These are phyloP conservation scores for Tenthredo mesomela DNA, from an alignment of 2,888 invertebrate species.

Conservation along the genomic window DNA sequence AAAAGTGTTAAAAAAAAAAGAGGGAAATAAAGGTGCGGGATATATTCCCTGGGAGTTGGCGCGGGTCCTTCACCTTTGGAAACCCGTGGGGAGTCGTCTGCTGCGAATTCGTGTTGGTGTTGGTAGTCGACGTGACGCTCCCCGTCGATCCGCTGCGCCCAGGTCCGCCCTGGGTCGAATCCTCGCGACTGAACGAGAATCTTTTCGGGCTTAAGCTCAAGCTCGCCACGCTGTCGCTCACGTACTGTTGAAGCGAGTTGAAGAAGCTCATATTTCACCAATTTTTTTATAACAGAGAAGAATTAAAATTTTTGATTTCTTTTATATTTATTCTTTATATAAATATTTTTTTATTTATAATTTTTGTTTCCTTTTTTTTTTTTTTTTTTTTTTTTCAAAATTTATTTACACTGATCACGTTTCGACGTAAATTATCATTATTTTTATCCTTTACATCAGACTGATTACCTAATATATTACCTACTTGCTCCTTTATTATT, in stretches of 20 bases:
- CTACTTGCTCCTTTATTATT: background rate
- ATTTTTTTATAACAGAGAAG: background rate
- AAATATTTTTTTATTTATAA: no score
- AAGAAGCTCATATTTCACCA: conserved; percentile 88
- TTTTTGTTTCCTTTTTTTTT: no score
- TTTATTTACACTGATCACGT: background rate
- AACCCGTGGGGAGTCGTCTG: conserved; percentile 71
- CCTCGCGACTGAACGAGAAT: conserved; percentile 85
- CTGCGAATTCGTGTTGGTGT: conserved; percentile 68
- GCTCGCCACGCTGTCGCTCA: conserved; percentile 92
- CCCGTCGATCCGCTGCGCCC: conserved; percentile 71
- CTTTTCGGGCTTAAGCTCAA: conserved; percentile 88
- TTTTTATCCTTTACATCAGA: background rate
- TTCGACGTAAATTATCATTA: background rate
- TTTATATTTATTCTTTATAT: no score
- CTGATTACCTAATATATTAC: background rate
- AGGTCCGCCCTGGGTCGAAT: conserved; percentile 77
- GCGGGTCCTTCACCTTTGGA: conserved; percentile 67
- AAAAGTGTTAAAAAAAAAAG: background rate
- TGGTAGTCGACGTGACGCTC: conserved; percentile 76
- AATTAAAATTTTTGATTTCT: background rate
- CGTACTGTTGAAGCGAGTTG: conserved; percentile 91
- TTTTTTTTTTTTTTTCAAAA: background rate
- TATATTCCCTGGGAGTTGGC: conserved; percentile 22
- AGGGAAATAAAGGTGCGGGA: conserved; percentile 1